Base-by-base conservation (phyloP, 2,113 vertebrate genomes). In the Cromileptes altivelis region DNA sequence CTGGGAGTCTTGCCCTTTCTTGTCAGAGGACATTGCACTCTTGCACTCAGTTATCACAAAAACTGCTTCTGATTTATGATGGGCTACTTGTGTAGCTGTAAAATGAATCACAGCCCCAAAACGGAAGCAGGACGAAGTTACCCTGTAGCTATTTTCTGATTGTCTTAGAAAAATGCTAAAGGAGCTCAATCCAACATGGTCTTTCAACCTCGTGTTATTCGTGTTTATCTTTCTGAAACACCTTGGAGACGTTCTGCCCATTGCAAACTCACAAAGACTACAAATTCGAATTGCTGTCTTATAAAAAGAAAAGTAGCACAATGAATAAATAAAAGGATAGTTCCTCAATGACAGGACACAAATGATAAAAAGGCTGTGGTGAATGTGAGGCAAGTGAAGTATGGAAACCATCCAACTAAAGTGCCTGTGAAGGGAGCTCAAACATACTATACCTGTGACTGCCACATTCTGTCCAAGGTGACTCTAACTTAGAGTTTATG, bases 301-400 rank as follows among this genome's bases (percentile, higher is more conserved):
- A 21, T 74, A 40, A 71, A 75, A 77, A 50, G 17, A 68, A 75
- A 82, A 77, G 50, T 42, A 4, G 13, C 17, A 74, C 55, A 75
- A 75, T 85, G 78, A 88, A 86, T 83, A 86, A 71, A 84, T 83
- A 70, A 84, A 88, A 78, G 37, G 30, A 76, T 71, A 40, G 19
- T 58, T 82, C 63, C 13, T 75, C 85, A 84, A 91, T 87, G 87
- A 84, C 86, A 73, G n/a, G 61, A 56, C 72, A 58, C 8, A 42
- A 71, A 89, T 81, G 86, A 70, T 75, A 72, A 84, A 84, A 64
- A 79, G 62, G 53, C 57, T 77, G 60, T 27, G 27, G 80, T 73
- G 75, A 82, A 82, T 84, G 64, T 80, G 82, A 83, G 50, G 57
- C 42, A 11, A 52, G 60, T 55, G 42, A 81, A 65, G 52, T 67